These are phyloP conservation scores for Harpalus rubripes DNA, from an alignment of 2,888 invertebrate genomes.

Conservation along the genomic window DNA sequence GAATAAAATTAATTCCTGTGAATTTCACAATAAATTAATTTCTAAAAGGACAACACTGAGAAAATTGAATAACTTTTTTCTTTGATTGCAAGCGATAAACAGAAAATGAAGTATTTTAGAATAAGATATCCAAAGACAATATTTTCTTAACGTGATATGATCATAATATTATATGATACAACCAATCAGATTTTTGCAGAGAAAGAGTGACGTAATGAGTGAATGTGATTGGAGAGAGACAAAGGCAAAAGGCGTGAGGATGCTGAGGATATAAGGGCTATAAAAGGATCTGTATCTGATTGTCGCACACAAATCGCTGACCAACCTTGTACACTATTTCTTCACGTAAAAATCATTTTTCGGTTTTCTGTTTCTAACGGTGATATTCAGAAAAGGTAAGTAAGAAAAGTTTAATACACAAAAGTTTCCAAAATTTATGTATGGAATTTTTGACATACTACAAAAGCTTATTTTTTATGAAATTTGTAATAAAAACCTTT, in stretches of 20 bases:
- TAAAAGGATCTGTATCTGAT: slow-evolving; percentile 37
- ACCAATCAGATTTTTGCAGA: slow-evolving; percentile 24
- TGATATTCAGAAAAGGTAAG: slow-evolving; percentile 3
- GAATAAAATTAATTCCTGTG: no score
- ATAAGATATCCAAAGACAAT: slow-evolving; percentile 16
- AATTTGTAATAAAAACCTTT: no score
- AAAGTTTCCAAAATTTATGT: not conserved
- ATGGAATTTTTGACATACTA: no score
- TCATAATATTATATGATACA: slow-evolving; percentile 18
- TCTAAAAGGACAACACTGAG: not conserved
- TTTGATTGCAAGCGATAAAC: not conserved
- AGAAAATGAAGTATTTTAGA: slow-evolving; percentile 30
- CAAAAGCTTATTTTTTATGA: no score
- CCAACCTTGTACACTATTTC: not conserved
- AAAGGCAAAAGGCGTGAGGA: slow-evolving; percentile 22
- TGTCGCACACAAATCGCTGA: slow-evolving; percentile 10
- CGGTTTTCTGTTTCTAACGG: not conserved
- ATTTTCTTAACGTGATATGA: slow-evolving; percentile 48
- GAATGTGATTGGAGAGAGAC: slow-evolving; percentile 26
- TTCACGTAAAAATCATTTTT: not conserved
- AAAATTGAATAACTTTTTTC: not conserved
- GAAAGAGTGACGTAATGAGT: slow-evolving; percentile 19
- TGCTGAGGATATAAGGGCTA: slow-evolving; percentile 16
- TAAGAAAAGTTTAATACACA: not conserved
- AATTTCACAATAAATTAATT: no score